Evolutionary conservation across 1,140 invertebrate species (phyloP).

Genomic region (Trichonephila clavata): DNA sequence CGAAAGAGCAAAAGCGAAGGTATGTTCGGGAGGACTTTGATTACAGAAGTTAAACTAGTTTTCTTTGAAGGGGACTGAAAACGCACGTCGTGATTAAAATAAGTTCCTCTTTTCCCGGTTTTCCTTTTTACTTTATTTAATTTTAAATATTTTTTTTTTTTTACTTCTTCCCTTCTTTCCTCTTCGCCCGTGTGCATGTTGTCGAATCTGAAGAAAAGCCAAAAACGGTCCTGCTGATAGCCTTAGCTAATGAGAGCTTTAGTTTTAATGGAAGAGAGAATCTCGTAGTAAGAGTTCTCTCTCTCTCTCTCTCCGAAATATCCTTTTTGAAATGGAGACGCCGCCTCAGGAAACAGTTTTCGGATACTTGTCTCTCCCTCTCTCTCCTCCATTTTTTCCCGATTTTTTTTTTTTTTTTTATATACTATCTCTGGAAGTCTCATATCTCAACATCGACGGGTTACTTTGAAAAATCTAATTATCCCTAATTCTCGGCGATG

Average conservation of each 20-base stretch:
- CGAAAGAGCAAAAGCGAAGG: slow-evolving; percentile 72
- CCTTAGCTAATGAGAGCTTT: slow-evolving; percentile 73
- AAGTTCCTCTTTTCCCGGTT: slow-evolving; percentile 41
- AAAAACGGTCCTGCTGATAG: slow-evolving; percentile 55
- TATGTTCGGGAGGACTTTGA: slow-evolving; percentile 74
- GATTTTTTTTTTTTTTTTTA: too few relatives aligned
- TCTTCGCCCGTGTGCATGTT: slow-evolving; percentile 15
- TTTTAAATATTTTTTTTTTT: slow-evolving; percentile 45
- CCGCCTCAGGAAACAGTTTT: slow-evolving; percentile 41
- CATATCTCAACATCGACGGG: slow-evolving; percentile 53
- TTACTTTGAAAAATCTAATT: slow-evolving; percentile 66
- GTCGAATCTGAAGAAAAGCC: slow-evolving; percentile 69
- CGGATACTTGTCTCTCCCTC: background rate
- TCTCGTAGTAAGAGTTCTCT: background rate
- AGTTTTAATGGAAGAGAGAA: slow-evolving; percentile 70
- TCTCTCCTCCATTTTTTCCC: slow-evolving; percentile 21
- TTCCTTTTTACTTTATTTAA: slow-evolving; percentile 31
- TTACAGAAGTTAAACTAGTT: slow-evolving; percentile 77
- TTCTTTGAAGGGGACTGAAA: slow-evolving; percentile 63
- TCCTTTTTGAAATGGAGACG: slow-evolving; percentile 60
- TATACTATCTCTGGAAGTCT: background rate
- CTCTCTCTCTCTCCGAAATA: slow-evolving; percentile 7
- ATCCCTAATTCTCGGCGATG: slow-evolving; percentile 65
- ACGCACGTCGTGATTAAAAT: slow-evolving; percentile 73
- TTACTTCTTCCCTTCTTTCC: background rate